phyloP scores from a whole-genome alignment of 2,888 invertebrate genomes.

The Drosophila maculinotata region DNA sequence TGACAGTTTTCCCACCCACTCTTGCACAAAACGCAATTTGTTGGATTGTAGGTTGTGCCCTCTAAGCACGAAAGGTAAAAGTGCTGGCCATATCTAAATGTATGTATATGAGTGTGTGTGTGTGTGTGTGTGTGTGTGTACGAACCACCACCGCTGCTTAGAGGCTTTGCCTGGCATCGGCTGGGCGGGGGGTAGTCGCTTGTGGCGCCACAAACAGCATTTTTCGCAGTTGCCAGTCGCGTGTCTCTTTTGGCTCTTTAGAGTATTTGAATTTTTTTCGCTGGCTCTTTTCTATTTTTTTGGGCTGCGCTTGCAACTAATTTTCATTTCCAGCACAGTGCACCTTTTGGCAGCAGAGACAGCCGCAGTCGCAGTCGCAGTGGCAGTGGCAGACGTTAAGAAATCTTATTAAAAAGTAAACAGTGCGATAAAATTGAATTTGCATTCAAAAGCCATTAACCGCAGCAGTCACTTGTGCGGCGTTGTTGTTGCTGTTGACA shows the following conservation, averaged over 20 bases:
- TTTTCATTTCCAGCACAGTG: constrained; percentile 80
- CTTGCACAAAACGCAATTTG: constrained; percentile 81
- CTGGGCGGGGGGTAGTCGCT: constrained; percentile 49
- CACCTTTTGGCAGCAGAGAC: constrained; percentile 67
- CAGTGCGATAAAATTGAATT: constrained; percentile 84
- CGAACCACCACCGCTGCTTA: constrained; percentile 54
- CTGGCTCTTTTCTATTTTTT: constrained; percentile 27
- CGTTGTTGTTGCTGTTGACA: constrained; percentile 36
- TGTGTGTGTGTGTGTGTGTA: constrained; percentile 45
- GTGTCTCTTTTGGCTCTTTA: constrained; percentile 62
- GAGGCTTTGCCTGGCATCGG: constrained; percentile 30
- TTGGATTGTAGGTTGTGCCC: constrained; percentile 82
- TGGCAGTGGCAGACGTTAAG: constrained; percentile 36
- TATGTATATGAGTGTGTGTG: constrained; percentile 4
- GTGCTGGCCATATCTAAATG: constrained; percentile 53
- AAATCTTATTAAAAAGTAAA: constrained; percentile 84
- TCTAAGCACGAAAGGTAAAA: constrained; percentile 79
- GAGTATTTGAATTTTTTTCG: constrained; percentile 57
- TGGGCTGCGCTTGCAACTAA: constrained; percentile 75
- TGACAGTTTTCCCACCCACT: constrained; percentile 84
- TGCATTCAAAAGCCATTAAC: constrained; percentile 85
- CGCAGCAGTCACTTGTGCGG: constrained; percentile 80
- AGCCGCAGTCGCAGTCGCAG: constrained; percentile 21
- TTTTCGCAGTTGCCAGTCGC: constrained; percentile 70
- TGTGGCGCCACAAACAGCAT: constrained; percentile 75